A percentile compares a stretch with the other conserved stretches of the same genome.
Conservation (phyloP, 2,797 vertebrate genomes). For the Ctenochaetus hawaiiensis region DNA sequence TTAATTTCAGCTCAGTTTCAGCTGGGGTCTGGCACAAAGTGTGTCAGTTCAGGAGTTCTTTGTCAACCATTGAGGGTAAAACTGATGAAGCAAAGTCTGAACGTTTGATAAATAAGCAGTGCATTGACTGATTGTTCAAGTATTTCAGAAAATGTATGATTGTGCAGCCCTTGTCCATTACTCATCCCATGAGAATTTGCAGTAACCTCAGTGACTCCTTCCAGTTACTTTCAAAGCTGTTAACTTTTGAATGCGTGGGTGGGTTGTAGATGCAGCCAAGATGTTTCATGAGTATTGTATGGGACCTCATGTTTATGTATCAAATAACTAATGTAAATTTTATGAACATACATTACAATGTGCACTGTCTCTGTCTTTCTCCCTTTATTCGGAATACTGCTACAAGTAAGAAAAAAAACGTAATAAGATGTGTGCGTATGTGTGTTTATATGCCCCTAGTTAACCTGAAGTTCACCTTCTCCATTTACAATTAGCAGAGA, state of each 20-base stretch:
- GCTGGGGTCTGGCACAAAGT: conserved; percentile 7
- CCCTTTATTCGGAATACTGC: neutral
- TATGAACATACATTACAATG: neutral
- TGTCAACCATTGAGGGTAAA: conserved; percentile 11
- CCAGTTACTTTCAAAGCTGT: conserved; percentile 51
- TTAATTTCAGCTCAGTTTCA: conserved; percentile 25
- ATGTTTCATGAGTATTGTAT: conserved; percentile 30
- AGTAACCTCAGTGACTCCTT: conserved; percentile 42
- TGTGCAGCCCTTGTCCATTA: conserved; percentile 52
- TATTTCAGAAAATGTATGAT: conserved; percentile 30
- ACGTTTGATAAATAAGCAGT: conserved; percentile 17
- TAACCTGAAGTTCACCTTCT: no score
- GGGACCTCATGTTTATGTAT: conserved; percentile 21
- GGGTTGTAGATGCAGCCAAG: conserved; percentile 50
- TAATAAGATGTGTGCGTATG: neutral
- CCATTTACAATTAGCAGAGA: neutral
- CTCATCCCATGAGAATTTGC: conserved; percentile 52
- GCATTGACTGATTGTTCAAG: conserved; percentile 28
- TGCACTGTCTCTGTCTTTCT: neutral
- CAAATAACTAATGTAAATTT: conserved; percentile 3
- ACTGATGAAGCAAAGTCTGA: conserved; percentile 2
- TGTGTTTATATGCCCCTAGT: no score
- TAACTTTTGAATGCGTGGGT: conserved; percentile 63
- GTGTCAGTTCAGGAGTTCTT: conserved; percentile 29
- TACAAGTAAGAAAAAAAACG: conserved; percentile 1